A percentile compares a stretch with the other conserved stretches of the same genome.
These are phyloP conservation scores for Trichogramma pretiosum DNA, from an alignment of 1,140 invertebrate species.

Conservation along the genomic window DNA sequence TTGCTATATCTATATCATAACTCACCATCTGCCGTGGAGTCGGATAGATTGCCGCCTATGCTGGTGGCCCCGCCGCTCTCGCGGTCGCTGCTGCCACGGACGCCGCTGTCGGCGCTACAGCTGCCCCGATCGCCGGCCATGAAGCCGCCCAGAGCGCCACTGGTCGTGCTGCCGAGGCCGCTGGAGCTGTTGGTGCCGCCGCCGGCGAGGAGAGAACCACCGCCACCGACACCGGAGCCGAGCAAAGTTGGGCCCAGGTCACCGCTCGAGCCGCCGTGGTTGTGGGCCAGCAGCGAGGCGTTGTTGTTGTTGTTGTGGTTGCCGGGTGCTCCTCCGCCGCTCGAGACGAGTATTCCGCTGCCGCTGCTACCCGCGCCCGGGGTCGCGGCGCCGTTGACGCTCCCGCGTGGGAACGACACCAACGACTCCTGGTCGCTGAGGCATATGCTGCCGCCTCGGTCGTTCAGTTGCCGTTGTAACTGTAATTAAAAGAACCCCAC, in stretches of 20 bases:
- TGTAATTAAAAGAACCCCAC: constrained; percentile 23
- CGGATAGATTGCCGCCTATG: constrained; percentile 64
- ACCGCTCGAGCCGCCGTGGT: constrained; percentile 41
- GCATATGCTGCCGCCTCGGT: constrained; percentile 48
- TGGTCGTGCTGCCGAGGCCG: constrained; percentile 38
- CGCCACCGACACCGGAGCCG: constrained; percentile 34
- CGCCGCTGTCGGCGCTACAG: constrained; percentile 79
- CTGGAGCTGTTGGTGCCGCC: too few relatives aligned
- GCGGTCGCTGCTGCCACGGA: constrained; percentile 70
- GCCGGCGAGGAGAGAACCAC: constrained; percentile 22
- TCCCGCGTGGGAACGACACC: constrained; percentile 40
- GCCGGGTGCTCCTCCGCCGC: constrained; percentile 38
- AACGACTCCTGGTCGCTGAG: constrained; percentile 46
- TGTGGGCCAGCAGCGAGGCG: constrained; percentile 52
- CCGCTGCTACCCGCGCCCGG: constrained; percentile 47
- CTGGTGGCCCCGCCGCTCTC: constrained; percentile 65
- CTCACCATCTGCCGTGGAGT: constrained; percentile 66
- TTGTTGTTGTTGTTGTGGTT: neutral
- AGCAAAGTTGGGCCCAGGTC: constrained; percentile 39
- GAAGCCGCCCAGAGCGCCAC: constrained; percentile 20
- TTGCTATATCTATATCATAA: too few relatives aligned
- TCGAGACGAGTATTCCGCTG: constrained; percentile 47
- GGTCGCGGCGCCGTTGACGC: constrained; percentile 51
- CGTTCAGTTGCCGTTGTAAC: constrained; percentile 45
- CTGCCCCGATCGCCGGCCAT: constrained; percentile 67